Evolutionary conservation across 2,888 invertebrate species (phyloP).

Genomic region (Hecatera dysodea): DNA sequence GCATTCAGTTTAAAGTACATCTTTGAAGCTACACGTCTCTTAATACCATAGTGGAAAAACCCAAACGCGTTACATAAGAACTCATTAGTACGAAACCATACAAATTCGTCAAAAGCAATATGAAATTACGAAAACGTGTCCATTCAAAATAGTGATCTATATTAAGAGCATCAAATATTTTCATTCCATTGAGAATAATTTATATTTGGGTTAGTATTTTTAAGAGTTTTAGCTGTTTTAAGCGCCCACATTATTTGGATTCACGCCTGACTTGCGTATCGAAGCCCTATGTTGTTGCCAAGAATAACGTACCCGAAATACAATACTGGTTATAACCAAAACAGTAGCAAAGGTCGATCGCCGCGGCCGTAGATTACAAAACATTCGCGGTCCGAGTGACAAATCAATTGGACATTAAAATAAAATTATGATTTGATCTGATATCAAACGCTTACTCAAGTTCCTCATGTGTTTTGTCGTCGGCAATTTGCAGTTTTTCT

Average conservation of each 20-base stretch:
- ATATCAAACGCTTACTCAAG: neutral
- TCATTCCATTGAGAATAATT: neutral
- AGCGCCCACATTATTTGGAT: conserved; percentile 50
- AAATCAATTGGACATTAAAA: conserved; percentile 16
- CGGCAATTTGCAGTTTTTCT: neutral
- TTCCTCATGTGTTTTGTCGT: neutral
- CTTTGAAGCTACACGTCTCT: neutral
- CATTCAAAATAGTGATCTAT: neutral
- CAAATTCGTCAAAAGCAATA: neutral
- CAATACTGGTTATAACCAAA: conserved; percentile 62
- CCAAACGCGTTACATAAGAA: conserved; percentile 37
- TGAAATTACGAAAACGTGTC: neutral
- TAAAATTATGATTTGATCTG: conserved; percentile 16
- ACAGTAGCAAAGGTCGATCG: conserved; percentile 63
- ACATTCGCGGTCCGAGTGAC: conserved; percentile 35
- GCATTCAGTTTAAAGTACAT: conserved; percentile 13
- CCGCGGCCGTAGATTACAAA: conserved; percentile 57
- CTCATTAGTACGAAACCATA: conserved; percentile 7
- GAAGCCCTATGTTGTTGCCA: conserved; percentile 61
- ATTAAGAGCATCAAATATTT: conserved; percentile 28
- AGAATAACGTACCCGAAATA: conserved; percentile 66
- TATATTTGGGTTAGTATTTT: conserved; percentile 36
- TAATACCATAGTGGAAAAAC: conserved; percentile 38
- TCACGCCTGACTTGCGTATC: conserved; percentile 48
- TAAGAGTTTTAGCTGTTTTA: conserved; percentile 37